Evolutionary conservation across 2,113 vertebrate genomes (phyloP).

Genomic region (Orthonyx spaldingii): DNA sequence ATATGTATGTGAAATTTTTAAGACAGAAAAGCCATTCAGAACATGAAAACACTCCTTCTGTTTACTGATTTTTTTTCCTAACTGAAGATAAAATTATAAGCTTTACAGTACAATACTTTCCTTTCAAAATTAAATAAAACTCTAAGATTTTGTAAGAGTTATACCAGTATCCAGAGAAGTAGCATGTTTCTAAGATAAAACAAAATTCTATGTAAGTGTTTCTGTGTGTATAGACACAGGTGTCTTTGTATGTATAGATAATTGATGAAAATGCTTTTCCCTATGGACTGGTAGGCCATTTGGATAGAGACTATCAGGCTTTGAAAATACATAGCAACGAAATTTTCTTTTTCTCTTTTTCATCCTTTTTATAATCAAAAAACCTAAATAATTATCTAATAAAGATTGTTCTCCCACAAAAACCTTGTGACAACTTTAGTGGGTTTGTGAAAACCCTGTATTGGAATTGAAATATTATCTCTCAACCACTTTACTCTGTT

Average conservation of each 20-base stretch:
- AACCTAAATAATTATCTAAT: background rate
- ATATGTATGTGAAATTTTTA: background rate
- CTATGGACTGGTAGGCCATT: background rate
- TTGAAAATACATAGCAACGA: background rate
- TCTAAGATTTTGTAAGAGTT: background rate
- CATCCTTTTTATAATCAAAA: accelerated
- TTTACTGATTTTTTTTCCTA: background rate
- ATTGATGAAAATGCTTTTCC: background rate
- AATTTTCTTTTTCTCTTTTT: background rate
- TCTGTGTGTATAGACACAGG: background rate
- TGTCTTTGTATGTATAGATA: background rate
- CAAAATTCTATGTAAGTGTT: background rate
- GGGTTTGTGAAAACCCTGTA: background rate
- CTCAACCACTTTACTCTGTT: background rate
- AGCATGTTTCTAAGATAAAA: background rate
- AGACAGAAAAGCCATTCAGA: background rate
- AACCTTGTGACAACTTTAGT: background rate
- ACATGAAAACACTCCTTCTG: background rate
- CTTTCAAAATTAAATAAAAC: background rate
- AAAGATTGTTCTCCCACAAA: background rate
- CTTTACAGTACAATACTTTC: background rate
- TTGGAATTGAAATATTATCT: background rate
- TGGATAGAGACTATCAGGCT: background rate
- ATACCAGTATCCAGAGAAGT: background rate
- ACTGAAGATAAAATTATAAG: background rate